These are phyloP conservation scores for Sylvia borin DNA, from an alignment of 2,797 vertebrate species.

Conservation along the genomic window DNA sequence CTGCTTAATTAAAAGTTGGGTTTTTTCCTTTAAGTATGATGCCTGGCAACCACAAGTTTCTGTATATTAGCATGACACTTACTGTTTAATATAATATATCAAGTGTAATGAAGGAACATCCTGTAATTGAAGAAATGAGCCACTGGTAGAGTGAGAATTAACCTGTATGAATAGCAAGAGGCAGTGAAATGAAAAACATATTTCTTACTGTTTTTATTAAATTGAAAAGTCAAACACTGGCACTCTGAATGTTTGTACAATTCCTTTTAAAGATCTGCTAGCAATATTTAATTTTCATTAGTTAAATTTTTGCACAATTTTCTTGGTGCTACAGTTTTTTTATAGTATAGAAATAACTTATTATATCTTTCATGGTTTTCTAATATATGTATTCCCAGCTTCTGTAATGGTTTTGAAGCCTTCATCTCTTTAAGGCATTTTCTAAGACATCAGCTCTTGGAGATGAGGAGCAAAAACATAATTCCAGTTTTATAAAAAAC, in stretches of 20 bases:
- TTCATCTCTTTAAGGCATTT: not conserved
- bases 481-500: not conserved
- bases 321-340: not conserved
- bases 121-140: constrained; percentile 35
- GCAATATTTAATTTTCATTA: not conserved
- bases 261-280: not conserved
- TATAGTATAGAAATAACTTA: not conserved
- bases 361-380: not conserved
- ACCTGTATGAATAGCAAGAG: not conserved
- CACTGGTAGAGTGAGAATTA: constrained; percentile 12
- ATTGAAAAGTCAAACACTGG: not conserved
- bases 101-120: constrained; percentile 15
- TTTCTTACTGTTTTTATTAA: constrained; percentile 24
- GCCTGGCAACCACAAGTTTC: not conserved
- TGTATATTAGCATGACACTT: constrained; percentile 5
- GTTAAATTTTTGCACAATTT: constrained; percentile 9
- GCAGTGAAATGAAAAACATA: constrained; percentile 34
- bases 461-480: not conserved
- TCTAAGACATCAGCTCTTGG: not conserved
- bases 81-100: constrained; percentile 20
- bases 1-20: constrained; percentile 19
- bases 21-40: not conserved
- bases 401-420: not conserved
- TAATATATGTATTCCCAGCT: not conserved
- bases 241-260: not conserved